Conservation (phyloP, 1,140 invertebrate genomes). For the Diploscapter pachys region DNA sequence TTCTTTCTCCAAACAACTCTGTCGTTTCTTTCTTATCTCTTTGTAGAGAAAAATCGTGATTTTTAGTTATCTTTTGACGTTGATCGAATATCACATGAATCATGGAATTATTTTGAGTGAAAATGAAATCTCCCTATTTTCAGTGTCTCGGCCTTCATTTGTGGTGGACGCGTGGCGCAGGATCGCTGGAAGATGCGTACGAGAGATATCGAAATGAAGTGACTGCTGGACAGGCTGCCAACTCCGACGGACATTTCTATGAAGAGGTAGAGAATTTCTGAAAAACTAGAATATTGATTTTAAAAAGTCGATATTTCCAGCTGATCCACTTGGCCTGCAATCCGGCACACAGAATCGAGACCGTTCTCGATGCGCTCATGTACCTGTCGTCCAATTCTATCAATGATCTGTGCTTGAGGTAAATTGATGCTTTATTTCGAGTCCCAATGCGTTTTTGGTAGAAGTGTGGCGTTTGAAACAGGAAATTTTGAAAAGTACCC, state of each 20-base stretch:
- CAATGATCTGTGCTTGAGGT: constrained; percentile 75
- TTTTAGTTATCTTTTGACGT: no score
- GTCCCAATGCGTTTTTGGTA: no score
- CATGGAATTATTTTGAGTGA: no score
- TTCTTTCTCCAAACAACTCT: no score
- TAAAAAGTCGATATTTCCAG: constrained; percentile 61
- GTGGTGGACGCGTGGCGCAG: constrained; percentile 67
- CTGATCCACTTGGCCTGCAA: constrained; percentile 71
- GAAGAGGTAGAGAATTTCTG: background rate
- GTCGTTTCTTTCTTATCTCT: no score
- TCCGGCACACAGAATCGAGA: constrained; percentile 68
- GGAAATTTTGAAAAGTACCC: no score
- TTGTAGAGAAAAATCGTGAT: no score
- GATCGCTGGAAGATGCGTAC: constrained; percentile 23
- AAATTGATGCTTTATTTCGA: constrained; percentile 51
- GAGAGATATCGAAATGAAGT: constrained; percentile 29
- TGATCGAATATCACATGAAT: no score
- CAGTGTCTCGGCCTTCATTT: constrained; percentile 73
- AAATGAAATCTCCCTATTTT: constrained; percentile 44
- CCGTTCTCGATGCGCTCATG: constrained; percentile 72
- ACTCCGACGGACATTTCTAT: constrained; percentile 6
- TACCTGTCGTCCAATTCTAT: constrained; percentile 72
- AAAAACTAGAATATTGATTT: no score
- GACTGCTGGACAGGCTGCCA: constrained; percentile 34
- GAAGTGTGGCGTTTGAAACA: no score